Percentiles rank a stretch among this genome's conserved stretches.
Evolutionary conservation across 2,113 vertebrate species (phyloP).

Genomic region (Pelmatolapia mariae): DNA sequence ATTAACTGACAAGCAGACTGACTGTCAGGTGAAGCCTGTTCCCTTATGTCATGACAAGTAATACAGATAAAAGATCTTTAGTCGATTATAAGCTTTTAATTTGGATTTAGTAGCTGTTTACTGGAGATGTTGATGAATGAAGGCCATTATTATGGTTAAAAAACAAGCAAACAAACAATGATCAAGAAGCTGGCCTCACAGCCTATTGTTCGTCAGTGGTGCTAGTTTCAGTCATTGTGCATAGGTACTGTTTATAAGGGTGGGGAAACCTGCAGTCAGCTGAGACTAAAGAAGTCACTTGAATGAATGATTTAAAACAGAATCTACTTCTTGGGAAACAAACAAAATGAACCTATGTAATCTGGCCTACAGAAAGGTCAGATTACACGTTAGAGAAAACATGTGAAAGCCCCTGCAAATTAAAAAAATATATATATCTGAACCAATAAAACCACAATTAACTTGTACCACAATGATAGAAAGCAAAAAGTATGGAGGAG

Average conservation of each 20-base stretch:
- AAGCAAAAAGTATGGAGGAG: not conserved
- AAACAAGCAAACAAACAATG: not conserved
- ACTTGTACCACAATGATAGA: not conserved
- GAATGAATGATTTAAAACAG: not conserved
- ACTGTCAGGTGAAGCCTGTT: not conserved
- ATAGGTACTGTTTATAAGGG: not conserved
- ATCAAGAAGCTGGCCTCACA: not conserved
- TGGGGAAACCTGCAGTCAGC: not conserved
- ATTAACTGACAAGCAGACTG: not conserved
- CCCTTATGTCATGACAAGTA: not conserved
- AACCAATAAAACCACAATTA: fast-evolving
- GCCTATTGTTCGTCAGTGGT: not conserved
- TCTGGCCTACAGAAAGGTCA: not conserved
- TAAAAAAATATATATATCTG: fast-evolving
- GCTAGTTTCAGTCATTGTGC: not conserved
- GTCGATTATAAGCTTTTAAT: fast-evolving
- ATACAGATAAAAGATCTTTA: not conserved
- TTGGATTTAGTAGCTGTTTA: not conserved
- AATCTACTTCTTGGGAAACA: not conserved
- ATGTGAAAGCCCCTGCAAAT: fast-evolving
- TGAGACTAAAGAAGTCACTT: not conserved
- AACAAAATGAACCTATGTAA: not conserved
- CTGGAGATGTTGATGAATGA: not conserved
- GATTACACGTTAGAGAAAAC: not conserved
- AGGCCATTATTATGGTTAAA: not conserved